phyloP scores from a whole-genome alignment of 2,113 vertebrate genomes.

The Heterochromis multidens region DNA sequence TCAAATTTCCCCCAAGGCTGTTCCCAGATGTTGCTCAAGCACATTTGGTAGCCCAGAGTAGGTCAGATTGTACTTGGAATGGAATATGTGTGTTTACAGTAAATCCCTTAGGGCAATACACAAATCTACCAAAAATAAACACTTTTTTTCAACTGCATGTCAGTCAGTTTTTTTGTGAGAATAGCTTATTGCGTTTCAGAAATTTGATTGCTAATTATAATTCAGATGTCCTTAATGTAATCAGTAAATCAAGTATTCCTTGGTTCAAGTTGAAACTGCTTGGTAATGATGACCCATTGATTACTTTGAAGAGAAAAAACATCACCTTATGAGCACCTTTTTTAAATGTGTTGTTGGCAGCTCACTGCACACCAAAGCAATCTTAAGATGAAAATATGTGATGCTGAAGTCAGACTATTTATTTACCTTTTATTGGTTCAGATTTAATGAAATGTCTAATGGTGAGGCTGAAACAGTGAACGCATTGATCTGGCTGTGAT shows the following conservation, averaged over 20 bases:
- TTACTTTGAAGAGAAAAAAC: conserved; percentile 3
- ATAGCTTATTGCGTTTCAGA: background rate
- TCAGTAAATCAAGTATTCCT: background rate
- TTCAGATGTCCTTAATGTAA: background rate
- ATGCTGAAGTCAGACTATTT: conserved; percentile 59
- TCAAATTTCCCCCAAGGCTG: background rate
- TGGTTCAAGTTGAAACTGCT: background rate
- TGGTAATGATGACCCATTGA: background rate
- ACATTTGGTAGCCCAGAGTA: background rate
- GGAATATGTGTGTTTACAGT: background rate
- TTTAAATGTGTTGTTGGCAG: conserved; percentile 21
- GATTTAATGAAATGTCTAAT: conserved; percentile 71
- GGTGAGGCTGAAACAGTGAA: conserved; percentile 61
- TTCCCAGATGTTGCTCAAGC: background rate
- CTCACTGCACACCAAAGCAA: conserved; percentile 31
- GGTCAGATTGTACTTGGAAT: background rate
- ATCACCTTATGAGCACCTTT: background rate
- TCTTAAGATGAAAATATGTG: conserved; percentile 54
- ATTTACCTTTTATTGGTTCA: conserved; percentile 64
- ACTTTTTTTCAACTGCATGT: background rate
- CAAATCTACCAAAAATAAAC: background rate
- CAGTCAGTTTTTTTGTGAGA: background rate
- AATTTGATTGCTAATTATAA: background rate
- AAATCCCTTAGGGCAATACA: background rate
- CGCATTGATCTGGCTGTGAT: conserved; percentile 68